These are phyloP conservation scores for Xerus rutilus DNA, from an alignment of 2,797 vertebrate species.

Conservation along the genomic window DNA sequence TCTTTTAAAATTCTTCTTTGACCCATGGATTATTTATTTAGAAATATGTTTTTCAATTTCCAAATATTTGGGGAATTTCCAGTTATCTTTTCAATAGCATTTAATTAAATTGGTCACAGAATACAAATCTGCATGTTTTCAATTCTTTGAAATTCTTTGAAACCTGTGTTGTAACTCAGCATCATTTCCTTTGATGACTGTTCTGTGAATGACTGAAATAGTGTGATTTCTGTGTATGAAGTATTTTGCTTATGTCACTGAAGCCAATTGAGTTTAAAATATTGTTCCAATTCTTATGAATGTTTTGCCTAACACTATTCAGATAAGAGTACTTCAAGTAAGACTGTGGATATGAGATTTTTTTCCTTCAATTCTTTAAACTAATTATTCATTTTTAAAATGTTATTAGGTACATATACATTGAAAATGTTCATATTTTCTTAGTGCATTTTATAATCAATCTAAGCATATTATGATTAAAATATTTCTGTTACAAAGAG, in stretches of 20 bases:
- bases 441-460: neutral
- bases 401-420: neutral
- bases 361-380: neutral
- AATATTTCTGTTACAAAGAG: neutral
- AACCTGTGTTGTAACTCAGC: neutral
- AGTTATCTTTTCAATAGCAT: constrained; percentile 9
- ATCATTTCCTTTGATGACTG: neutral
- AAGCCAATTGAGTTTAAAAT: neutral
- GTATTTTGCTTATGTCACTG: neutral
- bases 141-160: neutral
- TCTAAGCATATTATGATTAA: neutral
- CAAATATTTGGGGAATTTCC: neutral
- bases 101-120: neutral
- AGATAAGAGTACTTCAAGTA: neutral
- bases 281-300: neutral
- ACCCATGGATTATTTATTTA: neutral
- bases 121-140: neutral
- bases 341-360: neutral
- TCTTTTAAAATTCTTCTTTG: constrained; percentile 38
- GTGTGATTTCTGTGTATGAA: neutral
- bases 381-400: neutral
- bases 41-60: neutral
- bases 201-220: neutral
- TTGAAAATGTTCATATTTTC: neutral
- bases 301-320: neutral